These are phyloP conservation scores for Parelbella ahira DNA, from an alignment of 2,888 invertebrate genomes.

Conservation along the genomic window DNA sequence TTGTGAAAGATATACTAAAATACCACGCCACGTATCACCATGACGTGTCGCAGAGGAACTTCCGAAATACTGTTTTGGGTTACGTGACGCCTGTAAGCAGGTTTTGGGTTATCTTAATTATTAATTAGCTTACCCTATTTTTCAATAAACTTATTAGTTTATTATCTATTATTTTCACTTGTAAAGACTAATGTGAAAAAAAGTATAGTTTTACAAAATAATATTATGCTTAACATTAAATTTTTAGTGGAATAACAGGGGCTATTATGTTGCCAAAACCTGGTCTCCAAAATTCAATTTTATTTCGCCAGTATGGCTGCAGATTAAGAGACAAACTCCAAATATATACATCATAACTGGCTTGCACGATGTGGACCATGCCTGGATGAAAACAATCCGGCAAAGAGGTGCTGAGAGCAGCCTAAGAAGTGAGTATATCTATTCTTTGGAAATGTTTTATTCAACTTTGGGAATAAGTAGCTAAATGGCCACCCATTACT, in stretches of 20 bases:
- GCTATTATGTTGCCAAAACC: slow-evolving; percentile 94
- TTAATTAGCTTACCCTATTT: neutral
- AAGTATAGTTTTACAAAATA: no score
- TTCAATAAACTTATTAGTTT: no score
- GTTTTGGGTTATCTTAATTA: neutral
- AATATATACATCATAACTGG: slow-evolving; percentile 85
- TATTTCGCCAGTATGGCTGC: slow-evolving; percentile 97
- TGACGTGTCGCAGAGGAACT: slow-evolving; percentile 83
- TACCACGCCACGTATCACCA: slow-evolving; percentile 88
- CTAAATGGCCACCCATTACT: no score
- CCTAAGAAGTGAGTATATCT: slow-evolving; percentile 77
- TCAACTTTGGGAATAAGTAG: no score
- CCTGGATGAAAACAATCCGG: slow-evolving; percentile 89
- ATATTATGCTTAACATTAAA: no score
- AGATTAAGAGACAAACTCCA: slow-evolving; percentile 84
- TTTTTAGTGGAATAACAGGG: slow-evolving; percentile 95
- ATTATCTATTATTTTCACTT: no score
- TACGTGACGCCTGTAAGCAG: slow-evolving; percentile 91
- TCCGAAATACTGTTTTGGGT: slow-evolving; percentile 89
- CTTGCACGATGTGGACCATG: slow-evolving; percentile 91
- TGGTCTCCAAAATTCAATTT: slow-evolving; percentile 94
- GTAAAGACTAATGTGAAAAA: no score
- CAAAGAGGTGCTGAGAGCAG: slow-evolving; percentile 77
- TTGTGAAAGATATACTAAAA: slow-evolving; percentile 86
- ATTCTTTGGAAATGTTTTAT: no score